Conservation (phyloP, 1,140 invertebrate species). For the Theocolax elegans region DNA sequence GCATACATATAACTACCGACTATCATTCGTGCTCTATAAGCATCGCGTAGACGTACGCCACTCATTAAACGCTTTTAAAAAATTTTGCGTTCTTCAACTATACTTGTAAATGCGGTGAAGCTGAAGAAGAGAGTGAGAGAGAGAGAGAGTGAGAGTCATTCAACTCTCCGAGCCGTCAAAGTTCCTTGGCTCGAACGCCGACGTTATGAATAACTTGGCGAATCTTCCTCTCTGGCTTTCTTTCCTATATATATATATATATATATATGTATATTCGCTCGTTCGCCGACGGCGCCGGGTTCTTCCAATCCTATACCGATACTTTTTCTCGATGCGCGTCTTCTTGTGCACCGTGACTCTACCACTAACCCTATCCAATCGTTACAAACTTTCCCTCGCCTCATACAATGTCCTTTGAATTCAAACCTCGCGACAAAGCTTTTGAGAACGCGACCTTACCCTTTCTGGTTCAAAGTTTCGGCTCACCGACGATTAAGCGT, state of each 20-base stretch:
- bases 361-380: background rate
- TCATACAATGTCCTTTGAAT: slow-evolving; percentile 48
- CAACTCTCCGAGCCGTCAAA: slow-evolving; percentile 10
- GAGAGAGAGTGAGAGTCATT: slow-evolving; percentile 2
- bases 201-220: slow-evolving; percentile 25
- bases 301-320: background rate
- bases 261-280: too few relatives aligned
- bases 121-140: background rate
- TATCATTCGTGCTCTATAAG: too few relatives aligned
- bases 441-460: background rate
- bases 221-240: background rate
- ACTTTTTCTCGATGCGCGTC: slow-evolving; percentile 11
- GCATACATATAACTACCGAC: too few relatives aligned
- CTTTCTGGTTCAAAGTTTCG: background rate
- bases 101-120: slow-evolving; percentile 9
- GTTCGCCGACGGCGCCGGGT: background rate
- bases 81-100: background rate
- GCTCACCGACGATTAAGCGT: background rate
- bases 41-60: too few relatives aligned
- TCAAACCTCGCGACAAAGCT: slow-evolving; percentile 49
- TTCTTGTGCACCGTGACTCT: too few relatives aligned
- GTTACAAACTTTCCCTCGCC: background rate
- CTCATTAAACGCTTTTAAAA: slow-evolving; percentile 27
- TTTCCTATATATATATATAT: too few relatives aligned
- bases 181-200: background rate